These are phyloP conservation scores for Meriones psammophilus DNA, from an alignment of 2,797 vertebrate genomes.

Conservation along the genomic window DNA sequence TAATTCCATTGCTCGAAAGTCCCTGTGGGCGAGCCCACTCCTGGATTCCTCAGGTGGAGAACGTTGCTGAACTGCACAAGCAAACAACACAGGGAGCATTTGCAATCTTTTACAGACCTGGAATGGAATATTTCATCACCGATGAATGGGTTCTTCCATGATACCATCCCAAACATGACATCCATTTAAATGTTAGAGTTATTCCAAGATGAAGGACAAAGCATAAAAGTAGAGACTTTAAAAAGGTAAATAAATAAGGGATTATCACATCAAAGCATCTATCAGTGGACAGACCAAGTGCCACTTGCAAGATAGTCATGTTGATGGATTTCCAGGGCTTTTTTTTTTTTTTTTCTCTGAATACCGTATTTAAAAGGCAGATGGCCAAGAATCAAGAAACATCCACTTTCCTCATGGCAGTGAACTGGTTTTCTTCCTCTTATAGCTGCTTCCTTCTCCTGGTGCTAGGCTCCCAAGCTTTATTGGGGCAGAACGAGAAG, in stretches of 20 bases:
- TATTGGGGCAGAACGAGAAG: constrained; percentile 27
- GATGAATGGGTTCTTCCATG: constrained; percentile 27
- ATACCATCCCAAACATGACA: constrained; percentile 44
- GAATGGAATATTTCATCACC: background rate
- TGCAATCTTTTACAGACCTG: constrained; percentile 41
- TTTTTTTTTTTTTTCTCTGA: background rate
- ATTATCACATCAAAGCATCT: background rate
- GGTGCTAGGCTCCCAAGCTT: background rate
- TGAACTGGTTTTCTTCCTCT: background rate
- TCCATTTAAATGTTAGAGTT: constrained; percentile 4
- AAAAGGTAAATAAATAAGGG: background rate
- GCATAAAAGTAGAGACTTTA: background rate
- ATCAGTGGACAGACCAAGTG: background rate
- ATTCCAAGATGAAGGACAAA: background rate
- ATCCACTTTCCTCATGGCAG: background rate
- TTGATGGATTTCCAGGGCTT: background rate
- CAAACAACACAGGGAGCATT: background rate
- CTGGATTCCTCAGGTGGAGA: constrained; percentile 6
- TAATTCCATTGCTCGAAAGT: background rate
- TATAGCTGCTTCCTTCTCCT: background rate
- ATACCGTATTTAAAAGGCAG: constrained; percentile 3
- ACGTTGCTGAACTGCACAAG: background rate
- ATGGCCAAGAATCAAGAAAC: background rate
- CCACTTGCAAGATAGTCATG: background rate
- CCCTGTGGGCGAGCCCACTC: background rate